Base-by-base conservation (phyloP, 2,888 invertebrate genomes). In the Sinotaia quadrata region DNA sequence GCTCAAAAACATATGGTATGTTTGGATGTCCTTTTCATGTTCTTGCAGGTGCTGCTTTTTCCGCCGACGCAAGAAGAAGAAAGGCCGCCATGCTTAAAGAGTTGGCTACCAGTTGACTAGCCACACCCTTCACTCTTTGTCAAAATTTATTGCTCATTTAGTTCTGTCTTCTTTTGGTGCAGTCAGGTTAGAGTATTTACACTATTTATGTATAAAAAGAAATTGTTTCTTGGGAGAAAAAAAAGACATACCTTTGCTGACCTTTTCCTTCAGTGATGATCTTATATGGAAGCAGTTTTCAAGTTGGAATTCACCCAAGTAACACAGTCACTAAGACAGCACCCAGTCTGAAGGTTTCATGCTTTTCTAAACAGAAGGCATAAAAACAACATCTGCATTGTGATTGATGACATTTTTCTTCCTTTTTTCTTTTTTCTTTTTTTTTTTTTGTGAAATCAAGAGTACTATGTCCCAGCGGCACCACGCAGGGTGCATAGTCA, bases 11-110 rank as follows among this genome's bases (percentile, higher is more conserved):
- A 18, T 47, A 27, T 71, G 68, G 60, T 69, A 71, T 52, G 62
- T 63, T 63, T 63, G 72, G 73, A 66, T 66, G 65, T 68, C 71
- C 63, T 62, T 60, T 69, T 73, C 75, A 66, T 74, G 91, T 97
- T 76, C 73, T 83, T 82, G 75, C 81, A 97, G 97, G 91, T 97
- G 97, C 92, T 98, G 98, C 91, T 98, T 97, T 91, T 98, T 97
- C 93, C 96, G 96, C 92, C 96, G 96, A 91, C 94, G 96, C 90
- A 97, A 96, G 94, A 97, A 97, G 95, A 97, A 97, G 94, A 96
- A 97, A 93, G 94, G 94, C 89, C 81, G 83, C 68, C 80, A 78
- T 76, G 77, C 80, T 67, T 82, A 81, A 76, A 66, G 67, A 44
- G 44, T 61, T 51, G 34, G 41, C 54, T 51, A 37, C 37, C 63